These are phyloP conservation scores for Epinotia brunnichana DNA, from an alignment of 2,888 invertebrate species.

Conservation along the genomic window DNA sequence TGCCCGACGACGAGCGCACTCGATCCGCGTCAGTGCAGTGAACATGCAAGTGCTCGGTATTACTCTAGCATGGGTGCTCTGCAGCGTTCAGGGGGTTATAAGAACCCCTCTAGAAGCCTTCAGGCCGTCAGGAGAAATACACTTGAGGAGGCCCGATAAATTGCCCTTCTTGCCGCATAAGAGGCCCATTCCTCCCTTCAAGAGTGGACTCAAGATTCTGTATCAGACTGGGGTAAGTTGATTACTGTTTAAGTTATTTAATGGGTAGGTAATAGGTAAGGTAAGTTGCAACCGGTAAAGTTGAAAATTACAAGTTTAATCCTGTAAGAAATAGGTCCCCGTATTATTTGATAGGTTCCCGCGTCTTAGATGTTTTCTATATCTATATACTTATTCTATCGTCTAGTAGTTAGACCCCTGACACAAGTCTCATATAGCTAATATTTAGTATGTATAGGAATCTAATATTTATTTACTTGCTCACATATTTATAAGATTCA, in stretches of 20 bases:
- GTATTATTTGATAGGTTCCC: background rate
- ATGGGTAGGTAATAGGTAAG: background rate
- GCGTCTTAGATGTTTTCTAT: no score
- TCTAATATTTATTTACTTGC: background rate
- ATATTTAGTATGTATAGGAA: background rate
- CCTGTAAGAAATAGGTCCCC: constrained; percentile 4
- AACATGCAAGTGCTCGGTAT: constrained; percentile 74
- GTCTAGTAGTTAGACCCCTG: background rate
- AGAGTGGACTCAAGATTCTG: constrained; percentile 85
- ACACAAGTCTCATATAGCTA: no score
- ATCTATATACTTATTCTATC: background rate
- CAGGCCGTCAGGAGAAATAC: constrained; percentile 75
- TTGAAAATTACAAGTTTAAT: constrained; percentile 3
- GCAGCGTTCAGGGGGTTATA: constrained; percentile 72
- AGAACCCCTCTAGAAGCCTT: constrained; percentile 84
- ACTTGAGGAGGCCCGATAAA: constrained; percentile 79
- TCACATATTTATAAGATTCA: background rate
- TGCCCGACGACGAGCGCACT: constrained; percentile 63
- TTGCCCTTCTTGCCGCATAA: constrained; percentile 76
- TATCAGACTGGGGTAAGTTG: constrained; percentile 90
- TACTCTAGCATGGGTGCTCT: constrained; percentile 68
- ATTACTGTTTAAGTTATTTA: background rate
- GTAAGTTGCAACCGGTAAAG: background rate
- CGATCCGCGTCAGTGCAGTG: constrained; percentile 45
- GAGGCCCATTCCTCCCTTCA: constrained; percentile 78